Evolutionary conservation across 30 jellyfish, hydroid and myxozoan species (phyloP).

Genomic region (Hydra vulgaris): DNA sequence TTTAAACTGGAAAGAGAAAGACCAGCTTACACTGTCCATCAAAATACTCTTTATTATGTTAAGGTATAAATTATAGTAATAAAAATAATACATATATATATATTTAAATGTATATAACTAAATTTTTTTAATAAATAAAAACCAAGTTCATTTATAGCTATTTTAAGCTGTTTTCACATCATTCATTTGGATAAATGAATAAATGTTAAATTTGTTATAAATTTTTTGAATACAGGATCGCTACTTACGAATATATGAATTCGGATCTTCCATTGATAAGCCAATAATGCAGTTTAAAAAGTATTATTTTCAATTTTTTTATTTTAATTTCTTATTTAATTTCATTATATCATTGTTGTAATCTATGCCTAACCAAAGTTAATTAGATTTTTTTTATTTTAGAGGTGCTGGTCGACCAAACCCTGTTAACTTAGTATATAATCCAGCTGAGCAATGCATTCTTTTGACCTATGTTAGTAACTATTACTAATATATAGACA

Average conservation of each 20-base stretch:
- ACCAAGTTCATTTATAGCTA: background rate
- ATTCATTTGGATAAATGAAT: background rate
- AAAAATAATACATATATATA: too few species aligned
- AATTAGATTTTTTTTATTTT: background rate
- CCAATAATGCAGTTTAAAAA: conserved; percentile 82
- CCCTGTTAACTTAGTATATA: conserved; percentile 64
- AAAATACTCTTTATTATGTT: conserved; percentile 76
- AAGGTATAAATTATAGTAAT: conserved; percentile 49
- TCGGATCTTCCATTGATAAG: conserved; percentile 80
- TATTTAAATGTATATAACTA: too few species aligned
- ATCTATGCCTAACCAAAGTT: background rate
- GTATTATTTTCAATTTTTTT: conserved; percentile 9
- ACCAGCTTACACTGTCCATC: conserved; percentile 92
- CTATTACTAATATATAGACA: too few species aligned
- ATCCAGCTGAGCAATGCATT: conserved; percentile 89
- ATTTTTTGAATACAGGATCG: conserved; percentile 42
- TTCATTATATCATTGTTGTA: too few species aligned
- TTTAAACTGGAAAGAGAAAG: conserved; percentile 84
- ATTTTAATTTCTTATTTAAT: too few species aligned
- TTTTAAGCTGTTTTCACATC: background rate
- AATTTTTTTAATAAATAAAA: background rate
- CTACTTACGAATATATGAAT: conserved; percentile 72
- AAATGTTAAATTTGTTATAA: too few species aligned
- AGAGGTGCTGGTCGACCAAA: conserved; percentile 73
- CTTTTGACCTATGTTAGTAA: conserved; percentile 49